These are phyloP conservation scores for Phylloscopus trochilus DNA, from an alignment of 2,113 vertebrate genomes.

Conservation along the genomic window DNA sequence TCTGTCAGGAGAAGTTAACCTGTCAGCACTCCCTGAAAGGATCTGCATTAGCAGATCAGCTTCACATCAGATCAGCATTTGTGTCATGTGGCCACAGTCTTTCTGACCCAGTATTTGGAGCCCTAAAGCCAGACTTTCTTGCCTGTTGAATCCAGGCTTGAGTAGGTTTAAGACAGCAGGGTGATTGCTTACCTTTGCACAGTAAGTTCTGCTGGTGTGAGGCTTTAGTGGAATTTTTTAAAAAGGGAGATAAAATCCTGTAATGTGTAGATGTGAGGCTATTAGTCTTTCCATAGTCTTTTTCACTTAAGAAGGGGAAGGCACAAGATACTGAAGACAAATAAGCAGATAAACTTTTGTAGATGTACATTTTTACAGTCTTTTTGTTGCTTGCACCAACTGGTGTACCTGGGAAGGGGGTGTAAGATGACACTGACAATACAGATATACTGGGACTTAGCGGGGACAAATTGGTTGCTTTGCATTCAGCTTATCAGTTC, in stretches of 20 bases:
- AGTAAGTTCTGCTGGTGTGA: not conserved
- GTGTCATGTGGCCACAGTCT: not conserved
- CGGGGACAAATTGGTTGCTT: not conserved
- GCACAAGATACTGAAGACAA: not conserved
- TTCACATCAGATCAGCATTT: constrained; percentile 16
- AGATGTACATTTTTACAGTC: not conserved
- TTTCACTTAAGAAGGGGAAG: not conserved
- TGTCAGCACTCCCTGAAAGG: constrained; percentile 13
- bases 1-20: constrained; percentile 49
- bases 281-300: not conserved
- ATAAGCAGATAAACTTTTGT: not conserved
- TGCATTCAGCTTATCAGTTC: not conserved
- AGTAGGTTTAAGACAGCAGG: not conserved
- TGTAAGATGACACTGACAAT: not conserved
- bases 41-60: constrained; percentile 44
- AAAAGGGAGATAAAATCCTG: not conserved
- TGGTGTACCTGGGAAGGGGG: not conserved
- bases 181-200: not conserved
- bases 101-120: not conserved
- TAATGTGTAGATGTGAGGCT: not conserved
- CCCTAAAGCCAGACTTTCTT: not conserved
- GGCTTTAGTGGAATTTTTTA: not conserved
- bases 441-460: not conserved
- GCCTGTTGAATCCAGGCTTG: constrained; percentile 10
- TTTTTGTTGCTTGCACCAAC: not conserved